Evolutionary conservation across 1,140 invertebrate species (phyloP).

Genomic region (Antheraea pernyi): DNA sequence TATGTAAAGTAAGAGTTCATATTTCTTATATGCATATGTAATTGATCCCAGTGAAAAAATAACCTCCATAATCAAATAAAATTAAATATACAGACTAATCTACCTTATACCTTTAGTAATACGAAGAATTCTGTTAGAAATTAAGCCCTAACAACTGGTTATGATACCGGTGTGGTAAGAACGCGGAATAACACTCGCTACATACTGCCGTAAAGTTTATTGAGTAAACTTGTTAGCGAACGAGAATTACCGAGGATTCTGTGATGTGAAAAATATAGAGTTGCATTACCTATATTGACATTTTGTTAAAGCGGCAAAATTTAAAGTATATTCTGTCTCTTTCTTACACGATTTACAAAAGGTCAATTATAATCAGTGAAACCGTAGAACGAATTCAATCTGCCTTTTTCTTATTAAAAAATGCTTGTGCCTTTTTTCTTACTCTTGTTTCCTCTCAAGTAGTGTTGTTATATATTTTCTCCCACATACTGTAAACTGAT

Average conservation of each 20-base stretch:
- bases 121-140: conserved; percentile 27
- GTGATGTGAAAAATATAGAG: neutral
- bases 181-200: conserved; percentile 21
- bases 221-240: neutral
- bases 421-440: no score
- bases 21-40: neutral
- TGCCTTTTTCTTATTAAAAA: no score
- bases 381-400: no score
- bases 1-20: no score
- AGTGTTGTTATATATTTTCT: no score
- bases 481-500: no score
- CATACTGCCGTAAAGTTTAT: conserved; percentile 10
- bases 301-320: no score
- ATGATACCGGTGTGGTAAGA: conserved; percentile 22
- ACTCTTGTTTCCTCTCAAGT: no score
- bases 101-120: conserved; percentile 5
- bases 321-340: no score
- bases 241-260: neutral
- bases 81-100: neutral
- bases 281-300: no score
- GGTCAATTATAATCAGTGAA: no score
- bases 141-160: conserved; percentile 32
- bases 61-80: neutral
- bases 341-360: no score
- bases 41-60: neutral